phyloP scores from a whole-genome alignment of 1,140 invertebrate genomes.

The Bursaphelenchus mucronatus region DNA sequence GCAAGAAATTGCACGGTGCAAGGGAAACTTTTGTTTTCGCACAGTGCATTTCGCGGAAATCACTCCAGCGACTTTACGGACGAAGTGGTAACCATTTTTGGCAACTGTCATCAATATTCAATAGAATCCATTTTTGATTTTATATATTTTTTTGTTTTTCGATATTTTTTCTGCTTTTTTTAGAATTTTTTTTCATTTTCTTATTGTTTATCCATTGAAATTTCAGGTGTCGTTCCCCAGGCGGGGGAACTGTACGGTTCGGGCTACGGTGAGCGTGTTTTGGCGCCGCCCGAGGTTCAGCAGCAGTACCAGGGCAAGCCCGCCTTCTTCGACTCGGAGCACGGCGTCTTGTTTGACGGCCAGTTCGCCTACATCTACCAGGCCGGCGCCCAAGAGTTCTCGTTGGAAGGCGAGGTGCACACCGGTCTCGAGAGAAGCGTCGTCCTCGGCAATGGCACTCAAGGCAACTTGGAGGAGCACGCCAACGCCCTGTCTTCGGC shows the following conservation, averaged over 20 bases:
- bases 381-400: background rate
- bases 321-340: conserved; percentile 6
- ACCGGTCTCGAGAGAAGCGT: background rate
- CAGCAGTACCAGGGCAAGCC: conserved; percentile 1
- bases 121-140: too few species aligned
- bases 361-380: background rate
- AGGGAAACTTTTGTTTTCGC: too few species aligned
- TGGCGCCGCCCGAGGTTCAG: conserved; percentile 2
- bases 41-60: too few species aligned
- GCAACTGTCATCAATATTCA: too few species aligned
- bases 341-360: conserved; percentile 6
- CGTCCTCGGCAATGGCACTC: background rate
- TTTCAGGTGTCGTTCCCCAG: background rate
- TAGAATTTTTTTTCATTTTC: too few species aligned
- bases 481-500: background rate
- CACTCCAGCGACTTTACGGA: too few species aligned
- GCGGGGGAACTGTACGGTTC: background rate
- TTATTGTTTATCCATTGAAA: too few species aligned
- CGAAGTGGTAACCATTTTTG: too few species aligned
- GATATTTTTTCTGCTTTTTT: too few species aligned
- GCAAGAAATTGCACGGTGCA: too few species aligned
- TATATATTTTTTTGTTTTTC: too few species aligned
- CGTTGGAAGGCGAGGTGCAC: background rate
- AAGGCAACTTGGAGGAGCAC: background rate
- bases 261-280: background rate